Evolutionary conservation across 1,140 invertebrate genomes (phyloP), one percentile per base, ranked within the genome.

Genomic region (Hormaphis cornu): DNA sequence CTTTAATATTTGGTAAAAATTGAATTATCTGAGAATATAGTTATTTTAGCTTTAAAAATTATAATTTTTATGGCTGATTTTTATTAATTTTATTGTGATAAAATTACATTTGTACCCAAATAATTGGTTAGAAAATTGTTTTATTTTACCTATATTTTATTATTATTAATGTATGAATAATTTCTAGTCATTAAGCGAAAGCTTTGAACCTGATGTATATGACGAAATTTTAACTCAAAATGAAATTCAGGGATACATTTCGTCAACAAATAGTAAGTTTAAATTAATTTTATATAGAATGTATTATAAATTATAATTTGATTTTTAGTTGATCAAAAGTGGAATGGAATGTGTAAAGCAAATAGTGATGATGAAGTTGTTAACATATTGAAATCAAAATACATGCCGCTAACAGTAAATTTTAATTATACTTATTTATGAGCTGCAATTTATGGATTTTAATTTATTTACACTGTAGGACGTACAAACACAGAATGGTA

Each of bases 211-310:
- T 33, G 88, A 90, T 81, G 83, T 83, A 18, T 90, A 88, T 79
- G 88, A 89, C 79, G 87, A 89, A 75, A 76, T 89, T 48, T 77
- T 90, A 16, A 89, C 87, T 22, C 83, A 86, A 75, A 84, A 84
- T 48, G 88, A 91, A 81, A 87, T 91, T 72, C 88, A 90, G 74
- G 87, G 86, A 24, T 83, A 88, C 73, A 82, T 90, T 52, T 86
- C 83, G 72, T 81, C 82, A 73, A 82, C 86, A 10, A 90, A 90
- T 79, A 82, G 83, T 84, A 76, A 79, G 70, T 74, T 40, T 33
- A 18, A 10, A 10, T 33, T 70, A 2, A n/a, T 18, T 58, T 40
- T 24, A 3, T 46, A 24, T 22, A 22, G 28, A 73, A 48, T n/a
- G 70, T 37, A 59, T n/a, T n/a, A n/a, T n/a, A 56, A 71, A 35